Evolutionary conservation across 2,113 vertebrate genomes (phyloP), one percentile per base, ranked within the genome.

Genomic region (Cyphotilapia sp.): DNA sequence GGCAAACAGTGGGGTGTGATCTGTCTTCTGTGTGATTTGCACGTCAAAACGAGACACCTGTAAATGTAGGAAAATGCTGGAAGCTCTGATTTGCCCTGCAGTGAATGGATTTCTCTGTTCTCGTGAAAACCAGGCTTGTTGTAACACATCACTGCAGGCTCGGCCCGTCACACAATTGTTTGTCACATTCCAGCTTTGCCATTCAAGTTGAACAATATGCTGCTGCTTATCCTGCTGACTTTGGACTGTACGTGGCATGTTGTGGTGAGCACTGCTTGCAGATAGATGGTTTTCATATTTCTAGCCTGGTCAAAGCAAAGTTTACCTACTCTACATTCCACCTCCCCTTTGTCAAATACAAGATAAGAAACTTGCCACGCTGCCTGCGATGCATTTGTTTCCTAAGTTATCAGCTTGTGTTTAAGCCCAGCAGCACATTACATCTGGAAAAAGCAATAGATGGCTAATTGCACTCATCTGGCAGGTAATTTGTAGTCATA

Each of bases 291-390:
- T 87, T 78, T 85, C 19, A 59, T 86, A 80, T 88, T 83, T 90
- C 27, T 86, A 54, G 14, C 31, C 10, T 33, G 63, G 69, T 80
- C 54, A 47, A n/a, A 19, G 57, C 81, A 87, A n/a, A 74, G 82
- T 90, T 87, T 9, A 87, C 82, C 57, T 87, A 76, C 82, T 85
- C 16, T 9, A 16, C 10, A 45, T 45, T 45, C 78, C 88, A 56
- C 89, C 59, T 81, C 91, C 63, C 61, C 42, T 88, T 94, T 92
- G 91, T 92, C 85, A 94, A 93, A 93, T 53, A 93, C 42, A 45
- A 17, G 17, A 8, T 14, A n/a, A 19, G 66, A 88, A 87, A 81
- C 85, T 33, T 56, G 42, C 69, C 12, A 17, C 76, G 1, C 16
- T 57, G 3, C 33, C 27, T 38, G 3, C 19, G 17, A 47, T 56